A percentile compares a stretch with the other conserved stretches of the same genome.
phyloP scores from a whole-genome alignment of 1,140 invertebrate genomes.

The Drosophila quadrilineata region DNA sequence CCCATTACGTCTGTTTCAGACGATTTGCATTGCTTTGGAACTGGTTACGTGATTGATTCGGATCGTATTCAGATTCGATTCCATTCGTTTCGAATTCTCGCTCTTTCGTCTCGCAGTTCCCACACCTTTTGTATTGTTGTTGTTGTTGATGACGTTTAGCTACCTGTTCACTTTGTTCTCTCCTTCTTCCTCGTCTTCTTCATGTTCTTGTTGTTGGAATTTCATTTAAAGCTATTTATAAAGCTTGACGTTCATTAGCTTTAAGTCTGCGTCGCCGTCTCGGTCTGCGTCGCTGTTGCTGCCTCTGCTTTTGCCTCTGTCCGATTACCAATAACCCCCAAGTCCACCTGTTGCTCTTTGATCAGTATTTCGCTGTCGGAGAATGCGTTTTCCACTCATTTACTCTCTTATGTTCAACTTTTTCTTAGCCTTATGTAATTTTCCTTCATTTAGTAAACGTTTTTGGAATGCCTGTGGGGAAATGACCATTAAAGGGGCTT shows the following conservation, averaged over 20 bases:
- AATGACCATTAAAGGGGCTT: neutral
- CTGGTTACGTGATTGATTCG: slow-evolving; percentile 42
- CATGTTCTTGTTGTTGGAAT: neutral
- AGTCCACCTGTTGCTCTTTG: slow-evolving; percentile 35
- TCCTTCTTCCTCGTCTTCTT: neutral
- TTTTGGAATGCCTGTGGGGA: slow-evolving; percentile 5
- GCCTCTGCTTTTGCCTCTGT: too few species aligned
- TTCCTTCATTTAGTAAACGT: slow-evolving; percentile 33
- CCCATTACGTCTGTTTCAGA: too few species aligned
- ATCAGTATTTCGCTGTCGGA: slow-evolving; percentile 14
- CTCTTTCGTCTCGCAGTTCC: slow-evolving; percentile 27
- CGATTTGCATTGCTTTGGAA: slow-evolving; percentile 46
- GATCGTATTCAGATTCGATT: slow-evolving; percentile 8
- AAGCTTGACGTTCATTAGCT: slow-evolving; percentile 54
- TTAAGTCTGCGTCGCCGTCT: slow-evolving; percentile 10
- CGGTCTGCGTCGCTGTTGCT: too few species aligned
- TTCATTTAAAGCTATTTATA: slow-evolving; percentile 45
- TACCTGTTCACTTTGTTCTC: slow-evolving; percentile 24
- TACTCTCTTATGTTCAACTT: neutral
- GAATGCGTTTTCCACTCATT: neutral
- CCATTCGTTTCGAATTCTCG: too few species aligned
- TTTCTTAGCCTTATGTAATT: slow-evolving; percentile 27
- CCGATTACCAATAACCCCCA: slow-evolving; percentile 31
- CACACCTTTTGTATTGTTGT: slow-evolving; percentile 28
- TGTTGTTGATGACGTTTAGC: too few species aligned